Evolutionary conservation across 53 echinoderm and acorn worm species (phyloP).

Genomic region (Holothuria leucospilota): DNA sequence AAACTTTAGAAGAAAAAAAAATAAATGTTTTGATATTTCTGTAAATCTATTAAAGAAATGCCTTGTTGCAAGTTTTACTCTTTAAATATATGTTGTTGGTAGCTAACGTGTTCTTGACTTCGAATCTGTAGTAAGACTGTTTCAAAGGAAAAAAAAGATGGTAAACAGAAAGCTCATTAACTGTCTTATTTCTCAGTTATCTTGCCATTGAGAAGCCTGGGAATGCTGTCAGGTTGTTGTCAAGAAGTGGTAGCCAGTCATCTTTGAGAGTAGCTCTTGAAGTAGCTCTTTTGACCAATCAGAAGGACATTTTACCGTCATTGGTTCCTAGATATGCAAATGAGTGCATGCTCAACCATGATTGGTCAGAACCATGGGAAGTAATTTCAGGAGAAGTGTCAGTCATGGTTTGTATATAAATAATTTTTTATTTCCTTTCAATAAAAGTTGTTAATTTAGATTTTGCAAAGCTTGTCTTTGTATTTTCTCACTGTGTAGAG

Average conservation of each 20-base stretch:
- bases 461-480: too few relatives aligned
- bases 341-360: slow-evolving; percentile 70
- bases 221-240: slow-evolving; percentile 80
- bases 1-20: too few relatives aligned
- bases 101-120: too few relatives aligned
- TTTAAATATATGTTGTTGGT: too few relatives aligned
- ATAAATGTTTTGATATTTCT: too few relatives aligned
- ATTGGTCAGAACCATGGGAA: slow-evolving; percentile 74
- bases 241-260: slow-evolving; percentile 77
- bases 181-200: slow-evolving; percentile 58
- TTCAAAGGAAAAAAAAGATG: too few relatives aligned
- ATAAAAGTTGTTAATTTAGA: too few relatives aligned
- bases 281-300: slow-evolving; percentile 74
- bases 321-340: slow-evolving; percentile 78
- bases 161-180: too few relatives aligned
- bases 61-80: too few relatives aligned
- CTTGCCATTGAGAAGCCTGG: slow-evolving; percentile 69
- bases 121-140: too few relatives aligned
- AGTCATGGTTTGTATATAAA: slow-evolving; percentile 61
- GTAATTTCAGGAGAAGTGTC: slow-evolving; percentile 58
- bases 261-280: slow-evolving; percentile 75
- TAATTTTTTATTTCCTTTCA: background rate
- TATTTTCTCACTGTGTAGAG: too few relatives aligned
- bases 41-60: too few relatives aligned
- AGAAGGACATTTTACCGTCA: slow-evolving; percentile 67